A percentile compares a stretch with the other conserved stretches of the same genome.
Evolutionary conservation across 2,113 vertebrate genomes (phyloP).

Genomic region (Sinocyclocheilus anshuiensis): DNA sequence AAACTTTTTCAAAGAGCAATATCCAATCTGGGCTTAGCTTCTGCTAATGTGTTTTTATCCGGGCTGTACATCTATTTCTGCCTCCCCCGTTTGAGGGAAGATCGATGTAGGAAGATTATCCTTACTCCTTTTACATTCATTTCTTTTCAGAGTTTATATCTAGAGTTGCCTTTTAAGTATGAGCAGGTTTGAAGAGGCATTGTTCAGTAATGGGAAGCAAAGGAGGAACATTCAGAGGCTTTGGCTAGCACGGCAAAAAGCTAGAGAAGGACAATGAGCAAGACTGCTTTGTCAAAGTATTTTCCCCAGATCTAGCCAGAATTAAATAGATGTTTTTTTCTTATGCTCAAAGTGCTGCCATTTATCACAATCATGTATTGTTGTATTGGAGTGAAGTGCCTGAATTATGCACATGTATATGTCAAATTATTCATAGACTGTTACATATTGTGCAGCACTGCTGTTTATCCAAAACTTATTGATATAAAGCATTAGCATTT

Average conservation of each 20-base stretch:
- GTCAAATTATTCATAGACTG: background rate
- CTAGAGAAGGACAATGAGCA: conserved; percentile 2
- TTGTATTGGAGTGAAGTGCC: background rate
- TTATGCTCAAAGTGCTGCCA: background rate
- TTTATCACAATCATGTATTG: conserved; percentile 11
- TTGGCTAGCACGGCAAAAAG: background rate
- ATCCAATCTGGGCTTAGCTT: conserved; percentile 30
- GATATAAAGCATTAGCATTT: conserved; percentile 1
- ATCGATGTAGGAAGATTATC: conserved; percentile 50
- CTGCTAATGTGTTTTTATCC: conserved; percentile 50
- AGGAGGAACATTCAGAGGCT: conserved; percentile 16
- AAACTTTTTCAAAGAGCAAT: conserved; percentile 19
- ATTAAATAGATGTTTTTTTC: conserved; percentile 13
- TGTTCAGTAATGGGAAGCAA: conserved; percentile 40
- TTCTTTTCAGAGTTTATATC: conserved; percentile 49
- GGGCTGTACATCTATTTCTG: conserved; percentile 31
- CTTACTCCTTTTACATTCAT: conserved; percentile 47
- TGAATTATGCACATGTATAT: background rate
- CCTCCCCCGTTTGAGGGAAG: conserved; percentile 35
- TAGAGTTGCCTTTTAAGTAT: conserved; percentile 37
- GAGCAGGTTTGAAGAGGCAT: conserved; percentile 51
- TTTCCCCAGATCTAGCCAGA: background rate
- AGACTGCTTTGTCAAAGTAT: background rate
- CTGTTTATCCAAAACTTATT: background rate
- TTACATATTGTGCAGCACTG: background rate